A percentile compares a stretch with the other conserved stretches of the same genome.
Evolutionary conservation across 2,888 invertebrate genomes (phyloP).

Genomic region (Meandrusa payeni): DNA sequence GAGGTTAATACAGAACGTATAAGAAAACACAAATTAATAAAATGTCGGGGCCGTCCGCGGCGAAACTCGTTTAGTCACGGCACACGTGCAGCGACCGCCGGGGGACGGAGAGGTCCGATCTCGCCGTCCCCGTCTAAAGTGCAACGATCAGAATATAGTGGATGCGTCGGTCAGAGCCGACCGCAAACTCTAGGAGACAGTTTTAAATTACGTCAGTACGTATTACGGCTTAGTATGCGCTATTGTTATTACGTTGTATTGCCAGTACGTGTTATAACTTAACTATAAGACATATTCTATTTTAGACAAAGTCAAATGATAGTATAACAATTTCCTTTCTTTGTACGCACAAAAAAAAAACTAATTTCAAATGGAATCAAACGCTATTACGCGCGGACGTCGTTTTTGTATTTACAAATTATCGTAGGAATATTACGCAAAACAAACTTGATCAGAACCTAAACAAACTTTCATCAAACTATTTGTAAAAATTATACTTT

Average conservation of each 20-base stretch:
- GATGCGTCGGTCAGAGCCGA: slow-evolving; percentile 41
- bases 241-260: slow-evolving; percentile 31
- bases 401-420: too few species aligned
- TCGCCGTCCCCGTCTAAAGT: slow-evolving; percentile 42
- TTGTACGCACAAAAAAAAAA: too few species aligned
- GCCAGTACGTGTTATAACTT: slow-evolving; percentile 24
- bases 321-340: too few species aligned
- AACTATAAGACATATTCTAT: too few species aligned
- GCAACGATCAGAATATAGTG: slow-evolving; percentile 50
- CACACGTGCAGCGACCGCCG: slow-evolving; percentile 73
- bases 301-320: too few species aligned
- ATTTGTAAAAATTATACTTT: too few species aligned
- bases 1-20: slow-evolving; percentile 44
- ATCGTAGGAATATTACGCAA: too few species aligned
- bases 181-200: slow-evolving; percentile 31
- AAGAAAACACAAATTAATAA: slow-evolving; percentile 78
- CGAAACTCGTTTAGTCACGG: slow-evolving; percentile 69
- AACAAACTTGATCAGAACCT: too few species aligned
- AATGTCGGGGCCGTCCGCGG: slow-evolving; percentile 65
- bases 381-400: too few species aligned
- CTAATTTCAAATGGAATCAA: too few species aligned
- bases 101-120: slow-evolving; percentile 42
- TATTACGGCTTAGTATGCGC: slow-evolving; percentile 30
- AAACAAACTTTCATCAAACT: too few species aligned
- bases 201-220: slow-evolving; percentile 35